Conservation (phyloP, 2,797 vertebrate species). For the Tokudaia muenninki region DNA sequence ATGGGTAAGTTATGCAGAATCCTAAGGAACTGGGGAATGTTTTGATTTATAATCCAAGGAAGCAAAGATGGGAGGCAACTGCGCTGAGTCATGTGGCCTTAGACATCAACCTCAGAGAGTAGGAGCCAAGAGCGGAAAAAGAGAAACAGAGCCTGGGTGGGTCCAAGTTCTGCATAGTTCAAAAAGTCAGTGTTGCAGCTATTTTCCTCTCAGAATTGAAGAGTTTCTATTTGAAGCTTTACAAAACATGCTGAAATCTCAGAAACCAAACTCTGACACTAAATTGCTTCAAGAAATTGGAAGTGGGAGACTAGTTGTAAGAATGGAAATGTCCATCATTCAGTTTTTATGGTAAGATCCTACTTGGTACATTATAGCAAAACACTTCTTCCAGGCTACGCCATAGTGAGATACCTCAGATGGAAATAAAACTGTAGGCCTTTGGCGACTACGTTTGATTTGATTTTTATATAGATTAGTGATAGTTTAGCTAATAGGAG, state of each 20-base stretch:
- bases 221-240: slow-evolving; percentile 54
- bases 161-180: not conserved
- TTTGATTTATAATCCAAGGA: slow-evolving; percentile 45
- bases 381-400: not conserved
- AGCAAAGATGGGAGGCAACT: slow-evolving; percentile 39
- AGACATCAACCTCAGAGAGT: not conserved
- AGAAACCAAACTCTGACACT: slow-evolving; percentile 27
- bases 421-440: not conserved
- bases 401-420: not conserved
- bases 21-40: not conserved
- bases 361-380: not conserved
- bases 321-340: not conserved
- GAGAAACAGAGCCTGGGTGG: slow-evolving; percentile 71
- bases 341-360: not conserved
- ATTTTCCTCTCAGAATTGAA: not conserved
- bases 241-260: slow-evolving; percentile 41
- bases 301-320: slow-evolving; percentile 33
- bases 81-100: slow-evolving; percentile 6
- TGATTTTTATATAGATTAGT: slow-evolving; percentile 14
- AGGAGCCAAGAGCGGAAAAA: slow-evolving; percentile 67
- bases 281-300: slow-evolving; percentile 48
- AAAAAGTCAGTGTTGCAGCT: not conserved
- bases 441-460: not conserved
- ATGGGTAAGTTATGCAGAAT: not conserved
- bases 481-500: not conserved